A percentile compares a stretch with the other conserved stretches of the same genome.
These are phyloP conservation scores for Sinopyrophorus schimmeli DNA, from an alignment of 2,888 invertebrate genomes.

Conservation along the genomic window DNA sequence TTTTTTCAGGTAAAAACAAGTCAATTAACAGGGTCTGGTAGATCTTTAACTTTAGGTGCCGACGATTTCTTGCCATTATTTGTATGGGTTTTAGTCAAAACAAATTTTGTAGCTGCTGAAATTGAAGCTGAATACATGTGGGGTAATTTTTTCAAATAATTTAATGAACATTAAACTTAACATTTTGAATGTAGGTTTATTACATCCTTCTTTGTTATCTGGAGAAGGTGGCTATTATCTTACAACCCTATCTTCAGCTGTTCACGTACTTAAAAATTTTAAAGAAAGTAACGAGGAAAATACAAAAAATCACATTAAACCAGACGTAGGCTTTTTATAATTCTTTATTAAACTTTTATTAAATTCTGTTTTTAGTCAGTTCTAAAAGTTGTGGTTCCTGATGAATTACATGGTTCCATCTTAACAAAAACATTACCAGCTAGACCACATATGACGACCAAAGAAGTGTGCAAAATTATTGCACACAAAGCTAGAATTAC, in stretches of 20 bases:
- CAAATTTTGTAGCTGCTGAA: conserved; percentile 89
- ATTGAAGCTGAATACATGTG: conserved; percentile 97
- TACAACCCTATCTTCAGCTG: conserved; percentile 90
- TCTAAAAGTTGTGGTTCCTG: conserved; percentile 89
- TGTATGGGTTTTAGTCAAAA: conserved; percentile 89
- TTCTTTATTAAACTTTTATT: conserved; percentile 8
- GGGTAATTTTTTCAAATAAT: conserved; percentile 56
- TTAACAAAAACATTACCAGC: conserved; percentile 91
- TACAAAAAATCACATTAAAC: conserved; percentile 48
- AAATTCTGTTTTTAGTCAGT: conserved; percentile 60
- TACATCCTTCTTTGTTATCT: conserved; percentile 86
- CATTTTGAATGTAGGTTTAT: conserved; percentile 58
- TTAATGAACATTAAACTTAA: too few species aligned
- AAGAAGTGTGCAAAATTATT: conserved; percentile 91
- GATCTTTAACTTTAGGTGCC: conserved; percentile 67
- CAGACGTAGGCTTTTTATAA: conserved; percentile 55
- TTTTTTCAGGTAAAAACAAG: conserved; percentile 70
- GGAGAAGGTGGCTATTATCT: conserved; percentile 96
- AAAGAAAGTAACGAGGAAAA: conserved; percentile 52
- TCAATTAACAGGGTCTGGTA: conserved; percentile 57
- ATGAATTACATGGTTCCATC: conserved; percentile 91
- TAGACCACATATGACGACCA: conserved; percentile 89
- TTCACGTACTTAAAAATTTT: conserved; percentile 79
- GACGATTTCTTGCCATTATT: conserved; percentile 91
- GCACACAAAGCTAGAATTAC: conserved; percentile 95